Evolutionary conservation across 2,888 invertebrate genomes (phyloP).

Genomic region (Ormyrus rosae): DNA sequence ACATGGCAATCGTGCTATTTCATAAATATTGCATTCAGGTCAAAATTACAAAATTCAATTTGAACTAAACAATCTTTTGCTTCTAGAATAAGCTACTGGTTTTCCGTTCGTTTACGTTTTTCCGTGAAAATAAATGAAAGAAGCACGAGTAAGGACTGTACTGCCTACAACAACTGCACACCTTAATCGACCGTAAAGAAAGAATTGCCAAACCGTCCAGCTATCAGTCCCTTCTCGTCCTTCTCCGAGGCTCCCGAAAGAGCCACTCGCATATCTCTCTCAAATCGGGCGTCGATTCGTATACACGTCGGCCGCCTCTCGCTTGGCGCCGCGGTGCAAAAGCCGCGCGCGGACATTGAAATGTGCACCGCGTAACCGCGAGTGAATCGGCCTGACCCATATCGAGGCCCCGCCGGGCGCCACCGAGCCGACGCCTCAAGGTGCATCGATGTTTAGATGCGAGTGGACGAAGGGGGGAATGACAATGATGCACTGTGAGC

Average conservation of each 20-base stretch:
- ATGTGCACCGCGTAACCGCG: conserved; percentile 30
- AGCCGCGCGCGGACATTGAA: conserved; percentile 9
- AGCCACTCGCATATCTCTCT: not conserved
- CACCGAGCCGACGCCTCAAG: not conserved
- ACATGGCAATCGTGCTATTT: no score
- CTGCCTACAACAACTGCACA: no score
- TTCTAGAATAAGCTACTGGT: no score
- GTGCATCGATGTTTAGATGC: not conserved
- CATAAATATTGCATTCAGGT: no score
- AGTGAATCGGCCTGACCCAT: conserved; percentile 38
- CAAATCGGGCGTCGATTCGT: not conserved
- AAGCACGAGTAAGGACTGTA: no score
- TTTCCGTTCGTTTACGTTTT: no score
- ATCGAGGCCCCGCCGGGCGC: conserved; percentile 18
- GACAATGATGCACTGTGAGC: no score
- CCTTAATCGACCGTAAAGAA: no score
- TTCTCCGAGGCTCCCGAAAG: not conserved
- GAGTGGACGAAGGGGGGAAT: no score
- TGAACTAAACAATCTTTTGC: no score
- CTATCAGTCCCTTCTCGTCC: not conserved
- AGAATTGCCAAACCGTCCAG: not conserved
- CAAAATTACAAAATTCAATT: no score
- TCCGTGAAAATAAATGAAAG: no score
- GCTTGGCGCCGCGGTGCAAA: not conserved
- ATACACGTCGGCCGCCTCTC: not conserved